Evolutionary conservation across 2,888 invertebrate genomes (phyloP), one percentile per base, ranked within the genome.

Genomic region (Anorthoa munda): DNA sequence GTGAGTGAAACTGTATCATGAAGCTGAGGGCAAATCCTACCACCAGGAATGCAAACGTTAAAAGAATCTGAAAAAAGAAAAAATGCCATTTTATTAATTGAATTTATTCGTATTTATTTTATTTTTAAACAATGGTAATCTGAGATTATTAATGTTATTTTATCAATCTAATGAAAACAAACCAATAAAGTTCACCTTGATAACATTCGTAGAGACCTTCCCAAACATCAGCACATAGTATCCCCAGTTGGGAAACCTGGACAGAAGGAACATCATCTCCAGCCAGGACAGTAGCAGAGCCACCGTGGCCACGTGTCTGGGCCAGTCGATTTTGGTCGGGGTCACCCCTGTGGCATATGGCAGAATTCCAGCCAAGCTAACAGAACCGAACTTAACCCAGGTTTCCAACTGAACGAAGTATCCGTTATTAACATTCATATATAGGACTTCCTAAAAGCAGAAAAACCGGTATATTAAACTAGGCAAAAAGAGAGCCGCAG

Each of bases 141-240:
- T 26, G 50, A 50, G 9, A 11, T 45, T 45, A 2, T 39, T 21
- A 46, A 17, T 46, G 26, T 26, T 18, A 55, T n/a, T 2, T 46
- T 18, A 9, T 15, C 45, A 4, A n/a, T 13, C 9, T 17, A 21
- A 23, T 15, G 23, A 0, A 7, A 18, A 23, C 0, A 66, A 39
- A 39, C 39, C 39, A 39, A 39, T 39, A 39, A 39, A 39, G 39
- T 39, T 39, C 88, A 97, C 97, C 93, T 97, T 97, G 11, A 97
- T 84, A 66, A 97, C 96, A 89, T 97, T 97, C 1, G 93, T 90
- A 1, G 97, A 96, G 1, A 97, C 97, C 83, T 96, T 97, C n/a
- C 96, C 96, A 90, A 97, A 97, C 97, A 97, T 97, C 12, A 97
- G 94, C 2, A 97, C 97, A 89, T 97, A 97, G 84, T 97, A 97